A percentile compares a stretch with the other conserved stretches of the same genome.
phyloP scores from a whole-genome alignment of 2,113 vertebrate genomes.

The Oreochromis niloticus region DNA sequence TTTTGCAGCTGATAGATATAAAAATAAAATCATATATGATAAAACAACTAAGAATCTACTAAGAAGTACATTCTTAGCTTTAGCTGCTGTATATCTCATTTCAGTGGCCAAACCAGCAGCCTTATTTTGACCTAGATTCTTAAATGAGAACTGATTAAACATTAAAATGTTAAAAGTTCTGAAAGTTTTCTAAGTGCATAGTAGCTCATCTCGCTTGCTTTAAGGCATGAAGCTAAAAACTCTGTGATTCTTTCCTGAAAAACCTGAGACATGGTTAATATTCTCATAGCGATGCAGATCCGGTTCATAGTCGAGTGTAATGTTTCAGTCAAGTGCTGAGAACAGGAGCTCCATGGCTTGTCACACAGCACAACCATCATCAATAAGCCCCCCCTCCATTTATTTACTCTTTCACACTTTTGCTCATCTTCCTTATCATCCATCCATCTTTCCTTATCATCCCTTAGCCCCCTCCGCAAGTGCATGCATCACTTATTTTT shows the following conservation, averaged over 20 bases:
- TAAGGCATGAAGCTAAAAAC: slow-evolving; percentile 6
- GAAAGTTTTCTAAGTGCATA: slow-evolving; percentile 17
- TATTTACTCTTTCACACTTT: background rate
- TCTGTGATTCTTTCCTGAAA: background rate
- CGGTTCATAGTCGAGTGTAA: background rate
- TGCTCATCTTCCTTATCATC: background rate
- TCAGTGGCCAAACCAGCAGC: background rate
- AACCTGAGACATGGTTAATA: background rate
- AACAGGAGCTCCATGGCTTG: background rate
- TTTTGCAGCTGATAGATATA: background rate
- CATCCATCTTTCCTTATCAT: slow-evolving; percentile 22
- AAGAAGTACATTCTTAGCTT: background rate
- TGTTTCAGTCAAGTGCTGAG: background rate
- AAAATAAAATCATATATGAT: background rate
- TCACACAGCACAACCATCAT: slow-evolving; percentile 17
- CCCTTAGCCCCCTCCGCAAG: background rate
- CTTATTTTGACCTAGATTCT: slow-evolving; percentile 7
- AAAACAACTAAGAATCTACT: background rate
- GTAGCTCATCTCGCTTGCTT: background rate
- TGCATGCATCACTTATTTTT: background rate
- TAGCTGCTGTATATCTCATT: background rate
- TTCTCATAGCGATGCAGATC: background rate
- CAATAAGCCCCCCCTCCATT: background rate
- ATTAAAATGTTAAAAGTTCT: slow-evolving; percentile 26
- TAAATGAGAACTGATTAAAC: slow-evolving; percentile 22